Conservation (phyloP, 2,113 vertebrate genomes). For the Cheilinus undulatus region DNA sequence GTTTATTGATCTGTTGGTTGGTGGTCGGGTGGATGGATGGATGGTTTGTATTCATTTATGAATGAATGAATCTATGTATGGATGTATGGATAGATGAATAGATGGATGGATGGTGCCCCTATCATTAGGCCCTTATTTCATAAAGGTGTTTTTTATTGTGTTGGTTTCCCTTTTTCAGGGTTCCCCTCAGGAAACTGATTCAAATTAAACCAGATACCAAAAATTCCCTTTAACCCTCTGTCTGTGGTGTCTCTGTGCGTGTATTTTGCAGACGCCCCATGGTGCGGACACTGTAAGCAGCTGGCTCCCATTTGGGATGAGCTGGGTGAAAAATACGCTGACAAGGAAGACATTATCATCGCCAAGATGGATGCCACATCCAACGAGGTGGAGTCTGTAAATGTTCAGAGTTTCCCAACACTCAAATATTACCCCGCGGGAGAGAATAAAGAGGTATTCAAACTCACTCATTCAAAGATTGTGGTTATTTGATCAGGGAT, state of each 20-base stretch:
- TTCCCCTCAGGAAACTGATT: too few species aligned
- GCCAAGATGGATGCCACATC: slow-evolving; percentile 90
- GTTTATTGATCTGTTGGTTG: too few species aligned
- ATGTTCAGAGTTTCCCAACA: slow-evolving; percentile 85
- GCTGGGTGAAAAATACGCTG: slow-evolving; percentile 89
- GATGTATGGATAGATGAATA: too few species aligned
- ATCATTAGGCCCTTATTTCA: too few species aligned
- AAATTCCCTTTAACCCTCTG: too few species aligned
- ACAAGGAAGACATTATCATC: slow-evolving; percentile 87
- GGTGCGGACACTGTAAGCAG: slow-evolving; percentile 93
- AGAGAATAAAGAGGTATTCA: slow-evolving; percentile 84
- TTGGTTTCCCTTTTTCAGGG: too few species aligned
- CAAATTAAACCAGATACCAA: too few species aligned
- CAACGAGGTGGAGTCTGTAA: slow-evolving; percentile 89
- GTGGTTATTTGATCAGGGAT: background rate
- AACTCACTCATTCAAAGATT: background rate
- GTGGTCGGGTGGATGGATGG: too few species aligned
- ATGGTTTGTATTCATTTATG: too few species aligned
- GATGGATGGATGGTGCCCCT: too few species aligned
- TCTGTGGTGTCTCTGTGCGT: slow-evolving; percentile 9
- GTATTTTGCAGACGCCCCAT: slow-evolving; percentile 87
- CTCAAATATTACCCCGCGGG: slow-evolving; percentile 91
- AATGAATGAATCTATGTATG: too few species aligned
- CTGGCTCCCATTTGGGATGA: slow-evolving; percentile 90
- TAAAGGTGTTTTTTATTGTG: too few species aligned